Conservation (phyloP, 2,113 vertebrate genomes). For the Todiramphus saurophagus region DNA sequence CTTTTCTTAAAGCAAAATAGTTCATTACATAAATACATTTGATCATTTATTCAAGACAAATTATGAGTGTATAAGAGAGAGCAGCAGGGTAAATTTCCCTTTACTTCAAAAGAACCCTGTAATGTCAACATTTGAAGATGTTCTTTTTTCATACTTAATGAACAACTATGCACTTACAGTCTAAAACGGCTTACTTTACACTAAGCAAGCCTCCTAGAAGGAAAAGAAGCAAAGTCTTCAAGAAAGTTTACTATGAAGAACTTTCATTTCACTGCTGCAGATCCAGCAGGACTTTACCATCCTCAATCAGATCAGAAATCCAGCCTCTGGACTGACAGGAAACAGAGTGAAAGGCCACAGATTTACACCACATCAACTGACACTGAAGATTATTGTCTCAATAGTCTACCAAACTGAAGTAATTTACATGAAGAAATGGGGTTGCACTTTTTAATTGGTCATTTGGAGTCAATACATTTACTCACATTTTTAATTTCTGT, state of each 20-base stretch:
- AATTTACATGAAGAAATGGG: not conserved
- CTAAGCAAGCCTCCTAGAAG: not conserved
- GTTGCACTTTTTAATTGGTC: not conserved
- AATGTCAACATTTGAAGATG: conserved; percentile 1
- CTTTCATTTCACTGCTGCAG: not conserved
- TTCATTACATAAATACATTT: not conserved
- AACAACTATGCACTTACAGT: not conserved
- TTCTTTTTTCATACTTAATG: conserved; percentile 1
- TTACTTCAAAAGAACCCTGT: not conserved
- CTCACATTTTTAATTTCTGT: not conserved
- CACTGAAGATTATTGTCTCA: not conserved
- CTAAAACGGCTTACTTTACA: not conserved
- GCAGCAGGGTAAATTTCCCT: not conserved
- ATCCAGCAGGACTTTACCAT: not conserved
- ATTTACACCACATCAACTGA: not conserved
- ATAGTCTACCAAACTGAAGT: not conserved
- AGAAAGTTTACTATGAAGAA: not conserved
- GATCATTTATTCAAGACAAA: conserved; percentile 41
- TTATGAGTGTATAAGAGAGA: not conserved
- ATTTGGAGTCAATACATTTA: not conserved
- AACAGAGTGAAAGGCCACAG: not conserved
- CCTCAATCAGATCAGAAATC: not conserved
- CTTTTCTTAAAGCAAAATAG: not conserved
- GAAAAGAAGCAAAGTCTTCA: not conserved
- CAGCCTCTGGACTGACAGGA: not conserved